Conservation (phyloP, 2,797 vertebrate genomes). For the Mormyrus hasselquistii region DNA sequence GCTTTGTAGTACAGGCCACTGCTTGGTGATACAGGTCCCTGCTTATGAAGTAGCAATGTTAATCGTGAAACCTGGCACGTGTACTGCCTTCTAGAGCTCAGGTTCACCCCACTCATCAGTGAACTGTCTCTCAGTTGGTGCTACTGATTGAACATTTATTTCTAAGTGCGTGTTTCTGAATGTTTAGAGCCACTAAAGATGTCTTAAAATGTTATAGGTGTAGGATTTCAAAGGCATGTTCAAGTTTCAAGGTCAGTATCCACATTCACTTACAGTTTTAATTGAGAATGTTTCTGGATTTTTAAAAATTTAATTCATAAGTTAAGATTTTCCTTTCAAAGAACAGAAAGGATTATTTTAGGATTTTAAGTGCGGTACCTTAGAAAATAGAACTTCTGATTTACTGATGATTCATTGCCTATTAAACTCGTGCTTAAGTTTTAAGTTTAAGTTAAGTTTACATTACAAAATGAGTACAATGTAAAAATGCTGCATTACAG, state of each 20-base stretch:
- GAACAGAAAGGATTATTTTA: not conserved
- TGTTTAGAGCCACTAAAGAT: not conserved
- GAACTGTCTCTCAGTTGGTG: not conserved
- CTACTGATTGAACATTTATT: not conserved
- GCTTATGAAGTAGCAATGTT: not conserved
- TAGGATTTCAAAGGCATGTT: not conserved
- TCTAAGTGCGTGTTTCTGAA: not conserved
- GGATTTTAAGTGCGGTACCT: not conserved
- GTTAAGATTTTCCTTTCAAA: not conserved
- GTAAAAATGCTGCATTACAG: not conserved
- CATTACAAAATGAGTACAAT: not conserved
- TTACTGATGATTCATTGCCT: not conserved
- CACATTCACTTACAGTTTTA: not conserved
- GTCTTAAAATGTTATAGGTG: not conserved
- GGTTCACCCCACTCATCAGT: not conserved
- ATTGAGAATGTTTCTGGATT: not conserved
- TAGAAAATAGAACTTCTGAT: not conserved
- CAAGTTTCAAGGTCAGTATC: not conserved
- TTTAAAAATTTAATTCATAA: not conserved
- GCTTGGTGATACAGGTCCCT: not conserved
- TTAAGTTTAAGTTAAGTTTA: too few species aligned
- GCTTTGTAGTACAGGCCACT: not conserved
- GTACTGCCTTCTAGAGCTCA: not conserved
- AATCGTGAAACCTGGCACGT: not conserved
- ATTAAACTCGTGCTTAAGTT: not conserved